Evolutionary conservation across 2,888 invertebrate genomes (phyloP), one percentile per base, ranked within the genome.

Genomic region (Athetis lepigone): DNA sequence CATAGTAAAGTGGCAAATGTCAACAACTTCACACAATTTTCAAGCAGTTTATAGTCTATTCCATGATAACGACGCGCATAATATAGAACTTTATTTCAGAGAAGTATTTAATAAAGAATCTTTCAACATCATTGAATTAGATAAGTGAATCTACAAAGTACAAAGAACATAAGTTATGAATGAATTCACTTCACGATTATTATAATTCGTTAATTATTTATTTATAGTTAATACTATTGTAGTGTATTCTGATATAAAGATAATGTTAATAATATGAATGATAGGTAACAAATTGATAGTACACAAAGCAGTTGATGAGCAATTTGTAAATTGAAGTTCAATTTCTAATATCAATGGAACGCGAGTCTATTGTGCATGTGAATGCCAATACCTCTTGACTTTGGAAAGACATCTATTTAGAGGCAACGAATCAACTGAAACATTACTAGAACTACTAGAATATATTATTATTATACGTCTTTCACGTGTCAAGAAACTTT

Each of bases 231-330:
- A 45, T 40, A 65, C 47, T 54, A 47, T 65, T 63, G 36, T 59
- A 40, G 37, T 64, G 19, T 63, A 64, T 63, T 57, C 29, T 42
- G 45, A 46, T 62, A 63, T 60, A 56, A 56, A 65, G 62, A 64
- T 70, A 21, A 37, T 18, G 55, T 52, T 63, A 72, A 64, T 68
- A 61, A 68, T 70, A 80, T 57, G 23, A 39, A 56, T 57, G 70
- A 78, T 75, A n/a, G n/a, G n/a, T n/a, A 80, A 75, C 65, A 29
- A 9, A 36, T 42, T 59, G 61, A 76, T 73, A 73, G 42, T 36
- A 50, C 58, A 27, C 27, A 27, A n/a, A 9, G 49, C 43, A 47
- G n/a, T 77, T 64, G 67, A 70, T 74, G 65, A 71, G 43, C 36
- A n/a, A 69, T 59, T 46, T 54, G 42, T 47, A n/a, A 69, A 56